Conservation (phyloP, 1,140 invertebrate genomes). For the Megathymus violae region DNA sequence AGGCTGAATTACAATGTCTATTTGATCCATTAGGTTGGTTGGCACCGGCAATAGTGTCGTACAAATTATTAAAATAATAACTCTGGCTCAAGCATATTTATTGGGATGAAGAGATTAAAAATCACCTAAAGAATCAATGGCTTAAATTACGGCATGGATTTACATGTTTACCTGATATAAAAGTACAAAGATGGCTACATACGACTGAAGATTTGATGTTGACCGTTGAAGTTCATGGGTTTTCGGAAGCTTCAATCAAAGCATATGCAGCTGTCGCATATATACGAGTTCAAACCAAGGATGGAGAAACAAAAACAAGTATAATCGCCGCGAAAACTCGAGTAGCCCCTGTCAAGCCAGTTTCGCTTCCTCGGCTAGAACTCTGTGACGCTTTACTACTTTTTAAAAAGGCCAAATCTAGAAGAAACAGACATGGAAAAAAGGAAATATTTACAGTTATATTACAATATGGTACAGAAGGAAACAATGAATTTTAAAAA, state of each 20-base stretch:
- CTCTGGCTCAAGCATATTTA: slow-evolving; percentile 5
- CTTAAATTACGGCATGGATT: slow-evolving; percentile 4
- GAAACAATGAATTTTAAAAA: slow-evolving; percentile 49
- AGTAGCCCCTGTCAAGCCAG: slow-evolving; percentile 17
- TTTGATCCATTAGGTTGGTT: slow-evolving; percentile 27
- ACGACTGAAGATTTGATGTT: background rate
- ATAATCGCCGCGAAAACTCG: slow-evolving; percentile 7
- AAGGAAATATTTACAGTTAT: slow-evolving; percentile 40
- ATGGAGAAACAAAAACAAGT: slow-evolving; percentile 17
- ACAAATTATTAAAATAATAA: slow-evolving; percentile 10
- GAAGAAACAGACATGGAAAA: slow-evolving; percentile 26
- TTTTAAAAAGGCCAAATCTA: slow-evolving; percentile 11
- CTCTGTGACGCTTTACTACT: slow-evolving; percentile 6
- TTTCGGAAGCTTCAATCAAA: background rate
- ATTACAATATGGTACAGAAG: slow-evolving; percentile 1
- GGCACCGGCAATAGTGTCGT: slow-evolving; percentile 4
- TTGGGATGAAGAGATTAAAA: slow-evolving; percentile 9
- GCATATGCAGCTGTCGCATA: slow-evolving; percentile 15
- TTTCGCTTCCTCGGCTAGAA: slow-evolving; percentile 18
- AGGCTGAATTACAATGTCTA: slow-evolving; percentile 15
- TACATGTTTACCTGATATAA: background rate
- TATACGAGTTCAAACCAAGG: slow-evolving; percentile 5
- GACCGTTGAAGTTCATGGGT: background rate
- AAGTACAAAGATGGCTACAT: slow-evolving; percentile 6
- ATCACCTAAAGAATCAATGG: slow-evolving; percentile 2